Base-by-base conservation (phyloP, 2,113 vertebrate genomes). In the Vidua chalybeata region DNA sequence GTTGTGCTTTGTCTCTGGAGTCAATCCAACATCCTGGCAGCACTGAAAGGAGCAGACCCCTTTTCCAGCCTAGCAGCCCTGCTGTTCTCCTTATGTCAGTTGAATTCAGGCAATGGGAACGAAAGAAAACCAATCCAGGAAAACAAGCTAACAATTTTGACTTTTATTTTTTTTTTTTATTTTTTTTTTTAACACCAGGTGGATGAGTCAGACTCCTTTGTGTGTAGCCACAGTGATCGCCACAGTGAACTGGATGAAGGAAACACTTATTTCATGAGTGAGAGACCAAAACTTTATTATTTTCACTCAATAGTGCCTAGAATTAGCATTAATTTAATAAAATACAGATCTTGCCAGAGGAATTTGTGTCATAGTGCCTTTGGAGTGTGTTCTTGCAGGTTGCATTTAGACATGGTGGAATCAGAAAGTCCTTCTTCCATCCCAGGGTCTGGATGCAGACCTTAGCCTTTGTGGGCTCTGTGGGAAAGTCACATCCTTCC, bases 131-230 rank as follows among this genome's bases (percentile, higher is more conserved):
- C 39, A 74, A 12, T 6, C 4, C 19, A 73, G 31, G 23, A 80
- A 62, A 62, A n/a, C 15, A 87, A 56, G 20, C 4, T 26, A 75
- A 45, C 46, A 30, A 15, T n/a, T 74, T 83, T 21, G 75, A 45
- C 4, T 33, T 69, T 18, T 11, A 37, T 26, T 63, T 55, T 55
- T 33, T 30, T 30, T 11, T 52, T 52, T 52, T 30, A 52, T 52
- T 52, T 52, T 31, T 56, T 19, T 19, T 85, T 86, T 61, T 59
- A 14, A 10, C 24, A 30, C 1, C 7, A 22, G 3, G 8, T 2
- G 1, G 3, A 19, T 85, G 39, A 52, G 5, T 48, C 62, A 55
- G 46, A n/a, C 7, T 41, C 1, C 0, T 64, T 64, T 90, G 7
- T 61, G 17, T 39, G 26, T 24, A 61, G n/a, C 24, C 27, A 26